Base-by-base conservation (phyloP, 64 coral and sea anemone species). In the Stichodactyla mertensii region DNA sequence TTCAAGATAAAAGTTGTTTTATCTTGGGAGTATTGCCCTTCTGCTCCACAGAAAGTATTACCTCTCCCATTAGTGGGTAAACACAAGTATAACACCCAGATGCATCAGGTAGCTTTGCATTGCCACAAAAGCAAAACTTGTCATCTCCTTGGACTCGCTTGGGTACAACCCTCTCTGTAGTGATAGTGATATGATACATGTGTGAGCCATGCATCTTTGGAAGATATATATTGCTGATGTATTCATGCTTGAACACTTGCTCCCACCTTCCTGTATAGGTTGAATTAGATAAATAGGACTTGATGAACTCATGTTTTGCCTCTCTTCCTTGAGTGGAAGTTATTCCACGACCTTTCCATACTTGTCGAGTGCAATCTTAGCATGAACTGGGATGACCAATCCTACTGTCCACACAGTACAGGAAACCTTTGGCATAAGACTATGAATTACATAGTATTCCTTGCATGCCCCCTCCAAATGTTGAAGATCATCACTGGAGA, bases 241-340 rank as follows among this genome's bases (percentile, higher is more conserved):
- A 91, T 56, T 92, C 90, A 77, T 87, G 90, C 69, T 52, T 77
- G 51, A 92, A 92, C 69, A 92, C 78, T 20, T 86, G 80, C 78
- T 87, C 16, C 90, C 90, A 91, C 6, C 85, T 52, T 55, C 61
- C 82, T 45, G 19, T 36, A 85, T 92, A 87, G 52, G 71, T 92
- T 62, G 85, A 82, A 82, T 92, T 92, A 23, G 62, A 67, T 19
- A 36, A 52, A 71, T 92, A 92, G 66, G 58, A 81, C 78, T 56
- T 57, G 66, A 92, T 87, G 18, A 59, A n/a, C 58, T 51, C 58
- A 82, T 92, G 90, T 62, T 92, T 92, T 24, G 85, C 78, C 70
- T 92, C 79, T 74, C 52, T 89, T 31, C 89, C 84, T 51, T 82
- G 64, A 71, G 84, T 91, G 7, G 89, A 86, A 54, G 78, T 86